phyloP scores from a whole-genome alignment of 2,888 invertebrate genomes.

The Hesperia comma region DNA sequence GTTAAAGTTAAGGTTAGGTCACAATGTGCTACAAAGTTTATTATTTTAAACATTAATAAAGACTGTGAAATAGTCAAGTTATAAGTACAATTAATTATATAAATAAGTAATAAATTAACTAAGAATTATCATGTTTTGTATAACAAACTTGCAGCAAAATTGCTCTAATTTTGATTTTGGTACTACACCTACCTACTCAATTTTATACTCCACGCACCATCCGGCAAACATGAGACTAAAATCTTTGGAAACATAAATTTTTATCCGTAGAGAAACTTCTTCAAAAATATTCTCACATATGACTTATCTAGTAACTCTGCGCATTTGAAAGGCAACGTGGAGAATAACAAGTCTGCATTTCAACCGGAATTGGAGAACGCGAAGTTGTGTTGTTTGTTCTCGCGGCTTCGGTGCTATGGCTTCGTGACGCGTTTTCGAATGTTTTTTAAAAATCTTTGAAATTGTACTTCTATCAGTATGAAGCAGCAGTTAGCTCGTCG shows the following conservation, averaged over 20 bases:
- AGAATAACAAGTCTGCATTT: conserved; percentile 33
- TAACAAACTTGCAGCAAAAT: too few species aligned
- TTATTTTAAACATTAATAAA: too few species aligned
- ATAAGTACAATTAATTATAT: too few species aligned
- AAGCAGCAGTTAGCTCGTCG: background rate
- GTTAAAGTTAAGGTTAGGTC: too few species aligned
- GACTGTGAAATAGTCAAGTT: too few species aligned
- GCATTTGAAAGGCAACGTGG: conserved; percentile 24
- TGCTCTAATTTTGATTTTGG: too few species aligned
- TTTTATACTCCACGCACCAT: background rate
- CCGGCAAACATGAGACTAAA: background rate
- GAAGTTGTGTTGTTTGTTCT: conserved; percentile 28
- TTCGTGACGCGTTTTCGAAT: background rate
- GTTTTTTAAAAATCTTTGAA: background rate
- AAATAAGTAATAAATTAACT: too few species aligned
- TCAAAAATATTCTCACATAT: conserved; percentile 30
- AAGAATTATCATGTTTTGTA: too few species aligned
- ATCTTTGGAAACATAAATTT: conserved; percentile 20
- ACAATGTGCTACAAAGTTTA: too few species aligned
- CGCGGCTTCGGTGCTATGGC: conserved; percentile 14
- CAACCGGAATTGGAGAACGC: conserved; percentile 25
- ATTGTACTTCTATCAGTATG: background rate
- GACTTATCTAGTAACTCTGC: conserved; percentile 29
- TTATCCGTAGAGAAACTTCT: conserved; percentile 28
- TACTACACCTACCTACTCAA: background rate